Conservation (phyloP, 92 coral and sea anemone genomes). For the Nematostella vectensis region DNA sequence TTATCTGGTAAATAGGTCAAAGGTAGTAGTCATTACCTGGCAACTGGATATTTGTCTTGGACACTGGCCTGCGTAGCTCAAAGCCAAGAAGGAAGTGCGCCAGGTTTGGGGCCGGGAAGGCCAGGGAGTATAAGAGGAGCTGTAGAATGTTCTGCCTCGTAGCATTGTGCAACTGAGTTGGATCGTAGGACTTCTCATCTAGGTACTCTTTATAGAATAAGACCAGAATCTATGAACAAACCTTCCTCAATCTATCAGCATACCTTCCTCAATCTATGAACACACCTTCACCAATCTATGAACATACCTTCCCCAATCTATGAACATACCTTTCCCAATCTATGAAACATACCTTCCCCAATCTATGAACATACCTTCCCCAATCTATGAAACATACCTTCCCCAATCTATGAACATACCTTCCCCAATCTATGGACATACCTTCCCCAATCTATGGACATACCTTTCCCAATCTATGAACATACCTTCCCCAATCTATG, state of each 20-base stretch:
- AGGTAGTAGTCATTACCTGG: slow-evolving; percentile 91
- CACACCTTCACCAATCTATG: too few species aligned
- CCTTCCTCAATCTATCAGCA: slow-evolving; percentile 72
- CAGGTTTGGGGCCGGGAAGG: slow-evolving; percentile 78
- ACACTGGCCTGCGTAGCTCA: slow-evolving; percentile 80
- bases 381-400: slow-evolving; percentile 66
- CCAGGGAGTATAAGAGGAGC: slow-evolving; percentile 76
- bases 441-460: not conserved
- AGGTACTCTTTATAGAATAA: slow-evolving; percentile 50
- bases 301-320: slow-evolving; percentile 56
- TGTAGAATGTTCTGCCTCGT: slow-evolving; percentile 87
- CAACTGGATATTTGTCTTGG: slow-evolving; percentile 82
- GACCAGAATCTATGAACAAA: slow-evolving; percentile 1
- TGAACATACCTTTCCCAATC: slow-evolving; percentile 50
- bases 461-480: slow-evolving; percentile 55
- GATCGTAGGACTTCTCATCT: slow-evolving; percentile 67
- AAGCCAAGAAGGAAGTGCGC: slow-evolving; percentile 88
- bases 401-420: slow-evolving; percentile 30
- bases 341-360: too few species aligned
- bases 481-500: slow-evolving; percentile 65
- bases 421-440: slow-evolving; percentile 65
- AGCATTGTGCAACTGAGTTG: slow-evolving; percentile 81
- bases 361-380: slow-evolving; percentile 35
- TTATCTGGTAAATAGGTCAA: too few species aligned
- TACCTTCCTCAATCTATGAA: too few species aligned